Conservation (phyloP, 1,140 invertebrate genomes). For the Dendroctonus ponderosae region DNA sequence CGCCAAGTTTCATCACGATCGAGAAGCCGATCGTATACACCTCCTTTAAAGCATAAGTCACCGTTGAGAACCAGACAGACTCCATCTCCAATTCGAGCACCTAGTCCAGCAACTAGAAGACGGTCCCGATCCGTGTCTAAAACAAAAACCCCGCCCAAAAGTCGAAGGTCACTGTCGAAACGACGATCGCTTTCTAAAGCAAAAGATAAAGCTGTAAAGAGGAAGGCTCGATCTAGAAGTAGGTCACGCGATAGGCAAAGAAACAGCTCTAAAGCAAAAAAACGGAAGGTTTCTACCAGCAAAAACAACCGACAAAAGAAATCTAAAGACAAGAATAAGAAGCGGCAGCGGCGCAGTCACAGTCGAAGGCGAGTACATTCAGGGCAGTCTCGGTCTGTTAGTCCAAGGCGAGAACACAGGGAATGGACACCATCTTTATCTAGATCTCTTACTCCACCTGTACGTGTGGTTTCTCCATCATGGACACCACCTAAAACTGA, state of each 20-base stretch:
- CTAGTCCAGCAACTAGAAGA: conserved; percentile 31
- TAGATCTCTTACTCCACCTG: conserved; percentile 41
- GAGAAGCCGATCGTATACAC: conserved; percentile 36
- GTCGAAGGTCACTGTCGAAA: conserved; percentile 38
- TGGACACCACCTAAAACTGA: conserved; percentile 55
- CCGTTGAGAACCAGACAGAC: conserved; percentile 27
- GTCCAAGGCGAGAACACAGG: conserved; percentile 30
- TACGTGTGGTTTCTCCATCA: conserved; percentile 42
- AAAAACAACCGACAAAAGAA: conserved; percentile 42
- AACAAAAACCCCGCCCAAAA: conserved; percentile 43
- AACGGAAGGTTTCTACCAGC: conserved; percentile 45
- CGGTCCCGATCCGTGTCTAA: conserved; percentile 43
- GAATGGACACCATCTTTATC: conserved; percentile 51
- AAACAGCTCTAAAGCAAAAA: conserved; percentile 47
- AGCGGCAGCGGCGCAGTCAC: conserved; percentile 22
- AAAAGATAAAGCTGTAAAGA: conserved; percentile 50
- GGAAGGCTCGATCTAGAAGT: conserved; percentile 53
- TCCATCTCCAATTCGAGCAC: conserved; percentile 29
- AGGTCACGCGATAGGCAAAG: conserved; percentile 52
- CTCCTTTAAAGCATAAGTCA: conserved; percentile 33
- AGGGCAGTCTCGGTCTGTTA: conserved; percentile 25
- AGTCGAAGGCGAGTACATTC: conserved; percentile 20
- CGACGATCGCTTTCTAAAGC: conserved; percentile 45
- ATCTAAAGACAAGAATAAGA: conserved; percentile 40
- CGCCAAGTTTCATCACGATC: conserved; percentile 47